Evolutionary conservation across 2,113 vertebrate genomes (phyloP).

Genomic region (Nerophis ophidion): DNA sequence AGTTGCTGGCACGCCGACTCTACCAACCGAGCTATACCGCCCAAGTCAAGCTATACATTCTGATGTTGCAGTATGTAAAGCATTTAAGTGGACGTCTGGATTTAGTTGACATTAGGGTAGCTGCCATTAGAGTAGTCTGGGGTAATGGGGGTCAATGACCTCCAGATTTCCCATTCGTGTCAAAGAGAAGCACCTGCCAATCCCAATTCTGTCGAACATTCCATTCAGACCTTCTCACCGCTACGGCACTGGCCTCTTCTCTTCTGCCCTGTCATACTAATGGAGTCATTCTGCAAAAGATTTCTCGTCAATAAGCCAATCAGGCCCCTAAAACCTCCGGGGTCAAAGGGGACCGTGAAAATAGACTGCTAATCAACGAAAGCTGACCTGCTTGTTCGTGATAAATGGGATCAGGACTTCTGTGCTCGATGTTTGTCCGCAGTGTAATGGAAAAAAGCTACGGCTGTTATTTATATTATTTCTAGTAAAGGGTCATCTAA

Average conservation of each 20-base stretch:
- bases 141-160: conserved; percentile 33
- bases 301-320: conserved; percentile 48
- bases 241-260: conserved; percentile 14
- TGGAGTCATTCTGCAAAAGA: conserved; percentile 40
- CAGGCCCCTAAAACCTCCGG: conserved; percentile 27
- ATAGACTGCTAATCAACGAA: conserved; percentile 41
- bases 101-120: not conserved
- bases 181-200: conserved; percentile 23
- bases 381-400: conserved; percentile 5
- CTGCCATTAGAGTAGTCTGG: not conserved
- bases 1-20: no score
- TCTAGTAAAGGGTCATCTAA: no score
- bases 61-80: not conserved
- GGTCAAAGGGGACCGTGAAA: conserved; percentile 44
- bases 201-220: not conserved
- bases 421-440: not conserved
- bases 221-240: conserved; percentile 24
- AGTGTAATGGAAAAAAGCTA: not conserved
- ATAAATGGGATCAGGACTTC: conserved; percentile 10
- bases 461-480: no score
- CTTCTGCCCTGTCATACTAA: conserved; percentile 19
- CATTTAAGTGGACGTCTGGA: not conserved
- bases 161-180: conserved; percentile 20
- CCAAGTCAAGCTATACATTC: no score
- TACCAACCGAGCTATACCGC: no score